Evolutionary conservation across 2,888 invertebrate genomes (phyloP).

Genomic region (Gonocerus acuteangulatus): DNA sequence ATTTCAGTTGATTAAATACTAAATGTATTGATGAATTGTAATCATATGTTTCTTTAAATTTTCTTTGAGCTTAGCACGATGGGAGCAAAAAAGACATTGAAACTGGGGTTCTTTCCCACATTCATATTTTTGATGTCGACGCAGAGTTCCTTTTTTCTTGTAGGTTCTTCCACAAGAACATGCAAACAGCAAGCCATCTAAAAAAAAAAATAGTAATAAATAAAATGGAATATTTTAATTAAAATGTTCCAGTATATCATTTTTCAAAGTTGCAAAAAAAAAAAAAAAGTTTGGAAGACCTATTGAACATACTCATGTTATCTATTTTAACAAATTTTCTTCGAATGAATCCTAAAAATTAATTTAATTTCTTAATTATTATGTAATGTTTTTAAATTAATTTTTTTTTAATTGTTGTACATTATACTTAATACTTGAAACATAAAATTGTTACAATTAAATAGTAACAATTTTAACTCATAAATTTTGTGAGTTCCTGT

Average conservation of each 20-base stretch:
- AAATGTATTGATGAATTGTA: not conserved
- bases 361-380: no score
- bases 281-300: no score
- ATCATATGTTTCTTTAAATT: constrained; percentile 20
- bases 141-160: not conserved
- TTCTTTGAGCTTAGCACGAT: constrained; percentile 16
- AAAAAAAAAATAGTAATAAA: not conserved
- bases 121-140: constrained; percentile 25
- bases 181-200: not conserved
- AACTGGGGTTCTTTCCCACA: constrained; percentile 26
- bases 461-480: no score
- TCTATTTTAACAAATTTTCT: no score
- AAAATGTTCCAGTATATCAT: not conserved
- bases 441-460: no score
- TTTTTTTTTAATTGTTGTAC: no score
- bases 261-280: not conserved
- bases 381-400: no score
- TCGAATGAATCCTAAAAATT: no score
- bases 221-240: not conserved
- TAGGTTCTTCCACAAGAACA: constrained; percentile 25
- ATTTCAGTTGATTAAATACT: no score
- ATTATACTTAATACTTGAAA: no score
- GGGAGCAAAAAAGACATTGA: constrained; percentile 19
- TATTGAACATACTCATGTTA: no score
- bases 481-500: no score